phyloP scores from a whole-genome alignment of 2,113 vertebrate genomes.

The Colistium nudipinnis region DNA sequence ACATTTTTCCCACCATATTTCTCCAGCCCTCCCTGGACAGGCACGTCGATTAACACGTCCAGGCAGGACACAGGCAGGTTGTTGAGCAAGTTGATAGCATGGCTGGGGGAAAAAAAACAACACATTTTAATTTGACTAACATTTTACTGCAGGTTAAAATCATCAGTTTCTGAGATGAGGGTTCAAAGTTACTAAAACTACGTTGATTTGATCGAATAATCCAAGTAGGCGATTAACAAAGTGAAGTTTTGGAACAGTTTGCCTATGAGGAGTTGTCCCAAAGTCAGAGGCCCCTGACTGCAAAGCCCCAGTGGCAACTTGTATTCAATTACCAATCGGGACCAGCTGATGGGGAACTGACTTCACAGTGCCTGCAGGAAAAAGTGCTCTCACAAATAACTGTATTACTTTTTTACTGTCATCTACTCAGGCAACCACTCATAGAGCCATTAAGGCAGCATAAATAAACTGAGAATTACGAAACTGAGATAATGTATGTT shows the following conservation, averaged over 20 bases:
- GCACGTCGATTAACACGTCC: slow-evolving; percentile 91
- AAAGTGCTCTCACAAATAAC: too few relatives aligned
- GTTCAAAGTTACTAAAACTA: neutral
- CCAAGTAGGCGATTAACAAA: neutral
- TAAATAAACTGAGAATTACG: too few relatives aligned
- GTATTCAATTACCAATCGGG: too few relatives aligned
- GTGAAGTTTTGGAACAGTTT: neutral
- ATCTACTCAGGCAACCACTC: too few relatives aligned
- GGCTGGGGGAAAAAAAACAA: slow-evolving; percentile 78
- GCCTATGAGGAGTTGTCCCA: too few relatives aligned
- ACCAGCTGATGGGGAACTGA: too few relatives aligned
- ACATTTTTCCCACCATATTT: slow-evolving; percentile 92
- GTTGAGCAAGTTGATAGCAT: slow-evolving; percentile 95
- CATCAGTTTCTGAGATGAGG: neutral
- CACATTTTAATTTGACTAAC: neutral
- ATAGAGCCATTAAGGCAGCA: too few relatives aligned
- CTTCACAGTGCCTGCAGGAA: too few relatives aligned
- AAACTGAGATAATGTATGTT: too few relatives aligned
- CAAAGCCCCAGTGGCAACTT: too few relatives aligned
- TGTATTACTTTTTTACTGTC: too few relatives aligned
- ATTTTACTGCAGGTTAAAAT: neutral
- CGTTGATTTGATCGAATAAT: neutral
- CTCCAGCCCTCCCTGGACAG: slow-evolving; percentile 84
- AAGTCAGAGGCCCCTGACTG: too few relatives aligned
- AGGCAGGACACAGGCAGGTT: slow-evolving; percentile 94